Percentiles rank a stretch among this genome's conserved stretches.
These are phyloP conservation scores for Athalia cordata DNA, from an alignment of 2,888 invertebrate genomes.

Conservation along the genomic window DNA sequence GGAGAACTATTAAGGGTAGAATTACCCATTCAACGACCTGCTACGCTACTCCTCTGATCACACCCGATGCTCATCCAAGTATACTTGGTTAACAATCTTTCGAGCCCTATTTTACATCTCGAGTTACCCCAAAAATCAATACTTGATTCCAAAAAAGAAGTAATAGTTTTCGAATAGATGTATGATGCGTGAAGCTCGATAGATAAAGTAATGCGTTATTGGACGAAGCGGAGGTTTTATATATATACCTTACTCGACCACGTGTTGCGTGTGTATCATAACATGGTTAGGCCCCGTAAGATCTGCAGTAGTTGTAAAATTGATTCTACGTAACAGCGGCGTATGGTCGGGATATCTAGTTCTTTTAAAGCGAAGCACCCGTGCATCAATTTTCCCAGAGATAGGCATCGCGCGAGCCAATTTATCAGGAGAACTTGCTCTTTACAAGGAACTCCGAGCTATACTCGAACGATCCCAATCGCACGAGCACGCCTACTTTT, in stretches of 20 bases:
- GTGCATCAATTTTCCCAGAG: slow-evolving; percentile 43
- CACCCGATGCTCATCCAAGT: slow-evolving; percentile 14
- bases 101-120: neutral
- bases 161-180: neutral
- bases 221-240: neutral
- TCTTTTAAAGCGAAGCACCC: slow-evolving; percentile 34
- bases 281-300: slow-evolving; percentile 32
- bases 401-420: slow-evolving; percentile 43
- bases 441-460: slow-evolving; percentile 30
- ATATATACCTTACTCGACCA: neutral
- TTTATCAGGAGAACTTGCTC: slow-evolving; percentile 38
- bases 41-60: slow-evolving; percentile 25
- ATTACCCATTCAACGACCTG: slow-evolving; percentile 42
- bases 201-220: neutral
- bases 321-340: slow-evolving; percentile 36
- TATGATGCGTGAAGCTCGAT: no score
- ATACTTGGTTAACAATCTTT: neutral
- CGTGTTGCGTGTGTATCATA: slow-evolving; percentile 32
- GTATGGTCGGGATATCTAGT: slow-evolving; percentile 13
- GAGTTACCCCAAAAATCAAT: neutral
- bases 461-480: slow-evolving; percentile 38
- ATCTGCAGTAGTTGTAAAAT: slow-evolving; percentile 16
- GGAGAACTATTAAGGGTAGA: slow-evolving; percentile 47
- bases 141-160: no score
- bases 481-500: slow-evolving; percentile 60